A percentile compares a stretch with the other conserved stretches of the same genome.
These are phyloP conservation scores for Trichogramma dendrolimi DNA, from an alignment of 2,888 invertebrate species.

Conservation along the genomic window DNA sequence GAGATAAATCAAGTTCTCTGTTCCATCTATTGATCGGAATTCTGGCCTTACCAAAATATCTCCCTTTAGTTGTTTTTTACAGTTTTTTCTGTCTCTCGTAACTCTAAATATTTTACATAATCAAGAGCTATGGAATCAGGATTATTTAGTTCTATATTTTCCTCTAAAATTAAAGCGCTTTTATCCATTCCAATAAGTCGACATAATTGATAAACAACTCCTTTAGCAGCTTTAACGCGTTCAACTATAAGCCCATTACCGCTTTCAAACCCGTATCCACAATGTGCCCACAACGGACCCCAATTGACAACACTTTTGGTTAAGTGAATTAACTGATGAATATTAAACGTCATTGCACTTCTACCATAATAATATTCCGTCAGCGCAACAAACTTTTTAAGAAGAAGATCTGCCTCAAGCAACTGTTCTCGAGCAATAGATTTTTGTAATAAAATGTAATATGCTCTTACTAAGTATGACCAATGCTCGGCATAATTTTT, in stretches of 20 bases:
- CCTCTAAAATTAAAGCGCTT: neutral
- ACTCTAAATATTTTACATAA: neutral
- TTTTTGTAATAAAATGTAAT: neutral
- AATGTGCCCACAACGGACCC: conserved; percentile 5
- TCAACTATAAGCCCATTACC: neutral
- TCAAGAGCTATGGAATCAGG: neutral
- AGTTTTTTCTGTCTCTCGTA: neutral
- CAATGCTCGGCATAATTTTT: neutral
- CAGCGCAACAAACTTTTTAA: neutral
- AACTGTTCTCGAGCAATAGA: neutral
- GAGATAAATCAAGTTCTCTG: neutral
- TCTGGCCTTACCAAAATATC: neutral
- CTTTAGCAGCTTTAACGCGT: neutral
- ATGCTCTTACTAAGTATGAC: neutral
- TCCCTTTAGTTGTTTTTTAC: neutral
- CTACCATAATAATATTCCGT: neutral
- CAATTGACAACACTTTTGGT: conserved; percentile 3
- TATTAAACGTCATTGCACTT: conserved; percentile 1
- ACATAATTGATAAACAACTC: conserved; percentile 3
- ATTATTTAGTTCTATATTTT: neutral
- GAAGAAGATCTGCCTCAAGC: neutral
- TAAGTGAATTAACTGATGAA: conserved; percentile 1
- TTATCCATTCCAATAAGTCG: neutral
- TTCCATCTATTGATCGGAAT: neutral
- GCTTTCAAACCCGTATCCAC: conserved; percentile 3